Conservation (phyloP, 2,888 invertebrate genomes). For the Prenolepis imparis region DNA sequence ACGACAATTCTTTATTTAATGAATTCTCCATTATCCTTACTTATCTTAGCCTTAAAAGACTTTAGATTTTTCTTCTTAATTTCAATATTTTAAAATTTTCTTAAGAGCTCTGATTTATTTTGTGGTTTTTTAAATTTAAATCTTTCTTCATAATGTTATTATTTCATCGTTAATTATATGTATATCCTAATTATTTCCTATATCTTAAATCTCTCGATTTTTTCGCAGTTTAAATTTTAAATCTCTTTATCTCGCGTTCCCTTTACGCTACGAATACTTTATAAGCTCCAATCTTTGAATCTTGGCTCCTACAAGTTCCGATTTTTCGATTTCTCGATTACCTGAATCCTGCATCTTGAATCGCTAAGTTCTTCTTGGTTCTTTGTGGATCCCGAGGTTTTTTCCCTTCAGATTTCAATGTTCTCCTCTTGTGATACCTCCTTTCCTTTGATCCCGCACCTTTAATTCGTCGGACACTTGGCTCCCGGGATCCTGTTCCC, state of each 20-base stretch:
- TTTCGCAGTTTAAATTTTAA: background rate
- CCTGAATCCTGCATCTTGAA: background rate
- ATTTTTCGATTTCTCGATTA: slow-evolving; percentile 14
- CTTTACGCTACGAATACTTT: slow-evolving; percentile 20
- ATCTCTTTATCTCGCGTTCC: background rate
- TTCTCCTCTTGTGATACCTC: background rate
- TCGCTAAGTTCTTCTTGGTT: background rate
- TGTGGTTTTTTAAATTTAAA: background rate
- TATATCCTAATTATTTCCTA: background rate
- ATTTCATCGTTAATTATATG: slow-evolving; percentile 4
- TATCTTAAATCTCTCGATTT: background rate
- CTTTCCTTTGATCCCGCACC: slow-evolving; percentile 17
- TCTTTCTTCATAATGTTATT: background rate
- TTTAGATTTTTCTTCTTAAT: background rate
- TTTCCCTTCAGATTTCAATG: background rate
- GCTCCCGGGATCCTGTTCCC: slow-evolving; percentile 22
- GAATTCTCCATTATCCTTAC: too few relatives aligned
- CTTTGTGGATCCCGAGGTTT: background rate
- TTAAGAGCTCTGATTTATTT: background rate
- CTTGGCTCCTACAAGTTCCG: background rate
- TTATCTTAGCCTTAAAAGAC: background rate
- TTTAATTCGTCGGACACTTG: slow-evolving; percentile 36
- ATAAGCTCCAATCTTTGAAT: background rate
- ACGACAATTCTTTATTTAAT: too few relatives aligned
- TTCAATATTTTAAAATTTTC: background rate